Evolutionary conservation across 2,797 vertebrate genomes (phyloP).

Genomic region (Arctocebus calabarensis): DNA sequence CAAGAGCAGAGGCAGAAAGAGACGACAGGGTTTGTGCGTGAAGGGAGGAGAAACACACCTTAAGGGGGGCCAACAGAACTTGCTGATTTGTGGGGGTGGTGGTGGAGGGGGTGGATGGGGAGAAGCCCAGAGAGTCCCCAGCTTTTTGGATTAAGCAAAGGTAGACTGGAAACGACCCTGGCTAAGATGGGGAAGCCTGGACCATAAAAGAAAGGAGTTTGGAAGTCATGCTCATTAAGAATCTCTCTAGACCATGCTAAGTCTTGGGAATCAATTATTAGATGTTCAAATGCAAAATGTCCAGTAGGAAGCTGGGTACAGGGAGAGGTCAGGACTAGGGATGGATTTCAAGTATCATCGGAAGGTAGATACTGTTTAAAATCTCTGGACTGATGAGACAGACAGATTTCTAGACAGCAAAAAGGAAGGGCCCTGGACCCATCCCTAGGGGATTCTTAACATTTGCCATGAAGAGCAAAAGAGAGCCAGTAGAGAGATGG

Average conservation of each 20-base stretch:
- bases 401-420: neutral
- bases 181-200: neutral
- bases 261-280: neutral
- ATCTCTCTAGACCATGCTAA: neutral
- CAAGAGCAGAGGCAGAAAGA: neutral
- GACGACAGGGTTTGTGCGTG: fast-evolving
- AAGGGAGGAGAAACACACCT: fast-evolving
- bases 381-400: neutral
- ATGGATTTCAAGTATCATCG: neutral
- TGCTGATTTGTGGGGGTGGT: no score
- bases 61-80: neutral
- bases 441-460: no score
- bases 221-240: neutral
- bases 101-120: fast-evolving
- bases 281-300: neutral
- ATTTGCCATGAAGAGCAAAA: neutral
- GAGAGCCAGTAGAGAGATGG: neutral
- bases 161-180: neutral
- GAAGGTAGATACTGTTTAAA: neutral
- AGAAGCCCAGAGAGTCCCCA: fast-evolving
- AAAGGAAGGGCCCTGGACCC: neutral
- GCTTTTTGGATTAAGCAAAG: neutral
- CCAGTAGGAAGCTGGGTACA: neutral
- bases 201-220: neutral
- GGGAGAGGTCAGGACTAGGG: neutral